Percentiles rank a stretch among this genome's conserved stretches.
Evolutionary conservation across 1,140 invertebrate genomes (phyloP).

Genomic region (Sycophaga agraensis): DNA sequence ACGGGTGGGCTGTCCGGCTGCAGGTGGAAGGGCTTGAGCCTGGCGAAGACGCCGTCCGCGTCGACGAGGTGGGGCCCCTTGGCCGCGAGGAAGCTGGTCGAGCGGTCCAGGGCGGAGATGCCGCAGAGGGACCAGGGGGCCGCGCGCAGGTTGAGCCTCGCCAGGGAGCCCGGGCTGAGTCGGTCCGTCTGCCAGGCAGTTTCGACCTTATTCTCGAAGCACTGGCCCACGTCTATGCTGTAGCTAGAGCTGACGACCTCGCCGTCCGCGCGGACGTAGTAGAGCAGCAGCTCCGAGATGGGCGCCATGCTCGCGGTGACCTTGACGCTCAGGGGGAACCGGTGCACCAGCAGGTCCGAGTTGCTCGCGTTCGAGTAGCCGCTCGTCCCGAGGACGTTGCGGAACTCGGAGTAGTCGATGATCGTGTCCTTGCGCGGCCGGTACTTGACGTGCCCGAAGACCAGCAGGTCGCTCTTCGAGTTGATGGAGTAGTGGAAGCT

Average conservation of each 20-base stretch:
- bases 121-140: conserved; percentile 62
- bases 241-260: conserved; percentile 67
- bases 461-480: conserved; percentile 48
- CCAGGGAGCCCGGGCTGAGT: conserved; percentile 57
- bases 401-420: conserved; percentile 51
- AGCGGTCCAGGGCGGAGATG: conserved; percentile 64
- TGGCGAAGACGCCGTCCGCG: conserved; percentile 43
- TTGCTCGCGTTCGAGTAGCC: too few species aligned
- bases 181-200: conserved; percentile 55
- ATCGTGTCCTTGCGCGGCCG: conserved; percentile 46
- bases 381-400: conserved; percentile 42
- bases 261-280: conserved; percentile 73
- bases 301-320: conserved; percentile 74
- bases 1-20: conserved; percentile 36
- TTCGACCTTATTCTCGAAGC: conserved; percentile 63
- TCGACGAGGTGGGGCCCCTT: conserved; percentile 43
- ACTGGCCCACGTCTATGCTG: conserved; percentile 58
- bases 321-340: conserved; percentile 52
- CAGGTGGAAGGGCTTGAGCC: conserved; percentile 48
- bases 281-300: conserved; percentile 71
- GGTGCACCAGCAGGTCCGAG: conserved; percentile 19
- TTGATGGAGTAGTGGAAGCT: conserved; percentile 55
- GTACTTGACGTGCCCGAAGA: conserved; percentile 51
- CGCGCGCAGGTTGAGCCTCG: conserved; percentile 58
- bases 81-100: conserved; percentile 56